phyloP scores from a whole-genome alignment of 2,113 vertebrate species.

The Tychaedon coryphoeus region DNA sequence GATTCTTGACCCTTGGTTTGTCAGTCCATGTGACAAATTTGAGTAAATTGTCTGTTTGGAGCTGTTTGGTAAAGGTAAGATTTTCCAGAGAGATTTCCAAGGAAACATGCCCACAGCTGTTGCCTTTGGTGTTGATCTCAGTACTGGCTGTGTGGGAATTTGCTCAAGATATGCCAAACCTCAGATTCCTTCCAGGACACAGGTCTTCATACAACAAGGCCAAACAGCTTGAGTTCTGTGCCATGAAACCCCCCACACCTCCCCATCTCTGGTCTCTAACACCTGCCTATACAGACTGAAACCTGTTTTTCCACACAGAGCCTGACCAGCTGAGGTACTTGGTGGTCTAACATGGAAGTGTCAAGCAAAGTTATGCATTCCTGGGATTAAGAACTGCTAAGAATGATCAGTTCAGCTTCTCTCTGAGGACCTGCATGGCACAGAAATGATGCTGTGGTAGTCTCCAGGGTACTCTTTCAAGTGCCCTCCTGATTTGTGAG shows the following conservation, averaged over 20 bases:
- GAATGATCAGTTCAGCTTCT: neutral
- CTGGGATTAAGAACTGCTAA: neutral
- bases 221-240: neutral
- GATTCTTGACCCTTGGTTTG: neutral
- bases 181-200: neutral
- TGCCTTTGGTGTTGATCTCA: neutral
- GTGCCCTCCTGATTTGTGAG: neutral
- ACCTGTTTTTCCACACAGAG: accelerated
- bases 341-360: neutral
- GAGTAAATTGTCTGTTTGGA: neutral
- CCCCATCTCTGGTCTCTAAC: neutral
- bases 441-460: neutral
- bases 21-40: neutral
- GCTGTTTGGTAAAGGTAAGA: neutral
- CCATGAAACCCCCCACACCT: neutral
- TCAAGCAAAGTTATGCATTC: neutral
- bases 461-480: neutral
- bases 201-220: neutral
- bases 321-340: neutral
- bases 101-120: neutral
- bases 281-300: neutral
- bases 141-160: neutral
- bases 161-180: neutral
- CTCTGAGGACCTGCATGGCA: neutral
- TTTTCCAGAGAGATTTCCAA: neutral